Base-by-base conservation (phyloP, 1,140 invertebrate genomes). In the Arion vulgaris region DNA sequence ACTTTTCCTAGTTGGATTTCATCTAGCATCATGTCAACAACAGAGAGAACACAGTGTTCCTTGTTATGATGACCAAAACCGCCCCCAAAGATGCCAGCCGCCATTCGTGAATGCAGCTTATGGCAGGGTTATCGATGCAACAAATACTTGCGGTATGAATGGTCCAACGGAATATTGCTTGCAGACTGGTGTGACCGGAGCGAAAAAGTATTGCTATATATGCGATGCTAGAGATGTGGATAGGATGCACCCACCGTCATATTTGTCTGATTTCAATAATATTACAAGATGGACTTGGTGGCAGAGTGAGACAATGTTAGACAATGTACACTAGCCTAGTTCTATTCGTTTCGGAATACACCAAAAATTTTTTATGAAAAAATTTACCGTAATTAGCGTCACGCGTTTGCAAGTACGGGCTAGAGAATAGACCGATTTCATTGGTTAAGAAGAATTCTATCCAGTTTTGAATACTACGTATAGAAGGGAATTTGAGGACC, bases 271-370 rank as follows among this genome's bases (percentile, higher is more conserved):
- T n/a, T n/a, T 96, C 87, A 96, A 98, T 85, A 95, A 96, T 84
- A 95, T 96, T 84, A 95, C 97, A 68, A 96, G 97, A 89, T 95
- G 95, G 84, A 99, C 98, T 0, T 99, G 97, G 97, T 99, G 98
- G 98, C 98, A 99, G 90, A 98, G 97, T 1, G 96, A 98, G 89
- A 99, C 98, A 0, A 98, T 99, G 97, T 94, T 95, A 84, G 96
- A 99, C 87, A 95, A 86, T 26, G 95, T 98, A 28, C 96, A 98
- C 90, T 96, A 95, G 90, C 96, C 97, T n/a, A n/a, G n/a, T n/a
- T n/a, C n/a, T n/a, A n/a, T n/a, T n/a, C n/a, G n/a, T n/a, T n/a
- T n/a, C n/a, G n/a, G n/a, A n/a, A n/a, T n/a, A n/a, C n/a, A n/a
- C n/a, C n/a, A n/a, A n/a, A n/a, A n/a, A n/a, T n/a, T n/a, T n/a